A percentile compares a stretch with the other conserved stretches of the same genome.
Evolutionary conservation across 2,888 invertebrate genomes (phyloP).

Genomic region (Phytoseiulus persimilis): DNA sequence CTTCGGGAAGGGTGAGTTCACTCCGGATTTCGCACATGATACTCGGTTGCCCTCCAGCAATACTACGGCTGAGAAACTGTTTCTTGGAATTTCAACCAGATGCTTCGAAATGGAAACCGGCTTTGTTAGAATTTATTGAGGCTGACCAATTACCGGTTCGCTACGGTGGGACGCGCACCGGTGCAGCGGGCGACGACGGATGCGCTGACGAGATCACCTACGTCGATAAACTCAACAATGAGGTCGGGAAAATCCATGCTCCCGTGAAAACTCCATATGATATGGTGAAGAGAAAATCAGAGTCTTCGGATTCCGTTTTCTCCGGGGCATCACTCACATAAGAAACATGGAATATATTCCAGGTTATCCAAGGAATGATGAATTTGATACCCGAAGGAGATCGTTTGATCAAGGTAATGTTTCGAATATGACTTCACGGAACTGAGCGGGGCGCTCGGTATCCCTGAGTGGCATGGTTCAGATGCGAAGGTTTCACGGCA

Average conservation of each 20-base stretch:
- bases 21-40: no score
- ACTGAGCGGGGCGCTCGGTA: no score
- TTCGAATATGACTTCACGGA: no score
- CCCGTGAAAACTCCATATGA: no score
- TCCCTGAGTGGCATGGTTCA: no score
- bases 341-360: neutral
- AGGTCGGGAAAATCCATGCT: neutral
- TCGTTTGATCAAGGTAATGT: neutral
- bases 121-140: neutral
- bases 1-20: neutral
- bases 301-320: no score
- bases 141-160: slow-evolving; percentile 18
- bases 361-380: neutral
- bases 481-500: no score
- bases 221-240: slow-evolving; percentile 26
- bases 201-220: slow-evolving; percentile 13
- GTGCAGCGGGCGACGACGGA: neutral
- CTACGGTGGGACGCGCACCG: slow-evolving; percentile 15
- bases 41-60: no score
- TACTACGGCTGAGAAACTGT: no score
- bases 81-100: neutral
- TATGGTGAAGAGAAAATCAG: no score
- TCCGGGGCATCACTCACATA: no score
- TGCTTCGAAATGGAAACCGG: slow-evolving; percentile 8
- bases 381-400: neutral